These are phyloP conservation scores for Mus musculus DNA, from an alignment of 2,113 vertebrate species.

Conservation along the genomic window GRCm39 chr1:25030501-25031000, in stretches of 20 bases:
- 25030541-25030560: not conserved
- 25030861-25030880: not conserved
- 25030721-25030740: not conserved
- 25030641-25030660: not conserved
- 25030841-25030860: not conserved
- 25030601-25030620: not conserved
- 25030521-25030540: not conserved
- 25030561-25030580: not conserved
- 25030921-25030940: not conserved
- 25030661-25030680: not conserved
- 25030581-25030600: not conserved
- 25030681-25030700: not conserved
- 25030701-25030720: not conserved
- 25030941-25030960: not conserved
- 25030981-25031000: not conserved
- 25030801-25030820: not conserved
- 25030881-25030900: not conserved
- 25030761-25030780: not conserved
- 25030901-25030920: not conserved
- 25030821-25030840: not conserved
- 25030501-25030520: not conserved
- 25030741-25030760: not conserved
- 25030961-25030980: not conserved
- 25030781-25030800: not conserved
- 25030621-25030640: not conserved